phyloP scores from a whole-genome alignment of 2,113 vertebrate genomes.

The Nettapus auritus region DNA sequence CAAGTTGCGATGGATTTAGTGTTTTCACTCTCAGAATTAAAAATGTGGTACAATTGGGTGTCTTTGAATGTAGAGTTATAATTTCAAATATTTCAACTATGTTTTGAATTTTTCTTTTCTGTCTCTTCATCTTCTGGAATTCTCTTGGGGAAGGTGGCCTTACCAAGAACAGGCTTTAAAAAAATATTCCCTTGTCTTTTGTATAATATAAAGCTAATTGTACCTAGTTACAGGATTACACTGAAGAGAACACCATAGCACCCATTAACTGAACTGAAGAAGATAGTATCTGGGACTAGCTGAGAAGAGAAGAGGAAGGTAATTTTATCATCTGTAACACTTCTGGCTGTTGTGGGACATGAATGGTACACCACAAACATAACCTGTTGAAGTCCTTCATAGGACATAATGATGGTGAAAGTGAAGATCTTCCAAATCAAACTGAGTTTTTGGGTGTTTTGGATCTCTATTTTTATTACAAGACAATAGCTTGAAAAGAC shows the following conservation, averaged over 20 bases:
- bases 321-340: background rate
- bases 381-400: background rate
- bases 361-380: background rate
- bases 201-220: background rate
- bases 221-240: no score
- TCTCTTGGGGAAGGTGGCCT: background rate
- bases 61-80: background rate
- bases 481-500: background rate
- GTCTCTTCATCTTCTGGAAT: background rate
- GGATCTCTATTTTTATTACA: background rate
- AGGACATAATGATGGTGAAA: background rate
- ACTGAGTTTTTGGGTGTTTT: background rate
- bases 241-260: no score
- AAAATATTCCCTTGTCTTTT: background rate
- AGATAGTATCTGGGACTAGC: background rate
- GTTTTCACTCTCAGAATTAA: background rate
- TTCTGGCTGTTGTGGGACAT: background rate
- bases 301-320: background rate
- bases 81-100: background rate
- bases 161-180: background rate
- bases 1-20: background rate
- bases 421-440: background rate
- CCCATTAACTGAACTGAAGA: background rate
- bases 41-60: background rate
- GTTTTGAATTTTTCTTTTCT: background rate